phyloP scores from a whole-genome alignment of 2,888 invertebrate genomes.

The Pseudococcus jackbeardsleyi region DNA sequence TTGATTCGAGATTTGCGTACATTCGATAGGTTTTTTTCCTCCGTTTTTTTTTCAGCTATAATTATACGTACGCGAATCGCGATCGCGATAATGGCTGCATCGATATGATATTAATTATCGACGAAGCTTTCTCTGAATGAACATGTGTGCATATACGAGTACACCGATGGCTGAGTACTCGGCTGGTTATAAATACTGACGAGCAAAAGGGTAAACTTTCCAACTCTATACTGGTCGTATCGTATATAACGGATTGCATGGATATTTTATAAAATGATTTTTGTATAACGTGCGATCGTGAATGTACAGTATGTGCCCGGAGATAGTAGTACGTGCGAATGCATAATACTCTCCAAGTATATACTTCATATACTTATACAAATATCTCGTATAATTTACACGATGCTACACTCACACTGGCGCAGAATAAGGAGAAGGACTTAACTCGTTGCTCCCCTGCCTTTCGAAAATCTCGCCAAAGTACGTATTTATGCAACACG shows the following conservation, averaged over 20 bases:
- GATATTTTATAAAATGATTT: not conserved
- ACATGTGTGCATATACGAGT: not conserved
- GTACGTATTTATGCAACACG: conserved; percentile 7
- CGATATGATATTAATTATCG: conserved; percentile 15
- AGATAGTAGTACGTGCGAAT: conserved; percentile 4
- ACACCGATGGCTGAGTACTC: not conserved
- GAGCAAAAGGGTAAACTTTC: conserved; percentile 19
- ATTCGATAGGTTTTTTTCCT: not conserved
- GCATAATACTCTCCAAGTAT: conserved; percentile 7
- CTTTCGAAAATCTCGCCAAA: not conserved
- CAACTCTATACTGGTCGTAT: not conserved
- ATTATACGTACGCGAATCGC: not conserved
- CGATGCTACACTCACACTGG: not conserved
- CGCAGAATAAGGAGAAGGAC: not conserved
- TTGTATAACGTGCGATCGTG: not conserved
- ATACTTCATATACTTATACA: not conserved
- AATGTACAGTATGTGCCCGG: not conserved
- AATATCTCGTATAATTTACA: not conserved
- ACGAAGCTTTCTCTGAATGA: conserved; percentile 12
- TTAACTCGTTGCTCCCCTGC: not conserved
- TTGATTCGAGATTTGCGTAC: not conserved
- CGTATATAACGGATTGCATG: not conserved
- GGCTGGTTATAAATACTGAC: not conserved
- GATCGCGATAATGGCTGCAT: not conserved
- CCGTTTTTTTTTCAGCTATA: not conserved